Conservation (phyloP, 2,797 vertebrate genomes). For the Artibeus jamaicensis region DNA sequence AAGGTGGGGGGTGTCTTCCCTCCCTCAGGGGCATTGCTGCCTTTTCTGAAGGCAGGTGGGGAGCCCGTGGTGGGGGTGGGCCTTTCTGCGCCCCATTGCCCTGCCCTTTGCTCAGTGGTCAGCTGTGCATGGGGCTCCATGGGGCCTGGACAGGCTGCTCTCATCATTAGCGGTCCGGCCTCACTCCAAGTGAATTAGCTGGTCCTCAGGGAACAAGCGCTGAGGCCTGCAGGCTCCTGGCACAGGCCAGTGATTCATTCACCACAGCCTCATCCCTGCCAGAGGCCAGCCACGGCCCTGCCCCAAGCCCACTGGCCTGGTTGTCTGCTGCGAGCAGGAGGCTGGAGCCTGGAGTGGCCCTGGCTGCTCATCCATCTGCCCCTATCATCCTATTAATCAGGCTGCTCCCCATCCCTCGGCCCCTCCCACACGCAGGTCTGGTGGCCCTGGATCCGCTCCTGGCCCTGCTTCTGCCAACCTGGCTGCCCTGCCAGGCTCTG, state of each 20-base stretch:
- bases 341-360: not conserved
- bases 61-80: not conserved
- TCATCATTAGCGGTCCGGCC: slow-evolving; percentile 70
- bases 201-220: slow-evolving; percentile 75
- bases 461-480: not conserved
- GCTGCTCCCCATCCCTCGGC: not conserved
- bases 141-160: slow-evolving; percentile 68
- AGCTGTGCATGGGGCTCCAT: not conserved
- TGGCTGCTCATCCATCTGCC: slow-evolving; percentile 10
- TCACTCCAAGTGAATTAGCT: slow-evolving; percentile 82
- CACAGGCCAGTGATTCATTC: slow-evolving; percentile 78
- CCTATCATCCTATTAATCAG: not conserved
- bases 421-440: not conserved
- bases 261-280: slow-evolving; percentile 69
- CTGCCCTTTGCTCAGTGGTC: not conserved
- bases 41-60: not conserved
- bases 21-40: not conserved
- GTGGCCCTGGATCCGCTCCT: rapidly evolving
- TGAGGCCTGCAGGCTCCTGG: slow-evolving; percentile 78
- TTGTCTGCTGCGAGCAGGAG: not conserved
- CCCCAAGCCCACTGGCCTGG: not conserved
- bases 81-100: too few species aligned
- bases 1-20: not conserved
- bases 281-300: slow-evolving; percentile 53
- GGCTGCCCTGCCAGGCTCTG: not conserved